These are phyloP conservation scores for Nasonovia ribisnigri DNA, from an alignment of 2,888 invertebrate genomes.

Conservation along the genomic window DNA sequence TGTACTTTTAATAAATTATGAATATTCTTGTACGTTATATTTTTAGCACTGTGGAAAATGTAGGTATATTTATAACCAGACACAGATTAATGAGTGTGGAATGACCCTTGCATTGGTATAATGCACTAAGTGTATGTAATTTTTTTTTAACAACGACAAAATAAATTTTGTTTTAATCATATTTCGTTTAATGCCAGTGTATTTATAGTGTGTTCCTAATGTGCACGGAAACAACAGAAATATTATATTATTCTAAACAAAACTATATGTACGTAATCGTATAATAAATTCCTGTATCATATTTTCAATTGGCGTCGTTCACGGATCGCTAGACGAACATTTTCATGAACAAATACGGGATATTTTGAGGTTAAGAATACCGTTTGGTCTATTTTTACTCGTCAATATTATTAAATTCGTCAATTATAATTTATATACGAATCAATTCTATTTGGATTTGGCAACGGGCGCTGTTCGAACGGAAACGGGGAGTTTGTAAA, in stretches of 20 bases:
- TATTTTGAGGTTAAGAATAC: background rate
- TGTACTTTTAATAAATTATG: background rate
- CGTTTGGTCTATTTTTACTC: background rate
- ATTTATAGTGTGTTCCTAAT: too few relatives aligned
- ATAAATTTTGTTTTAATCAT: background rate
- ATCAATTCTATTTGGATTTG: background rate
- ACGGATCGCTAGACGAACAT: background rate
- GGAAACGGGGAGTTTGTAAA: background rate
- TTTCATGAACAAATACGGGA: background rate
- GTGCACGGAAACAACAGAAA: background rate
- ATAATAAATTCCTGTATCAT: background rate
- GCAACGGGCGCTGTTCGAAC: background rate
- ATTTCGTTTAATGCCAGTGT: background rate
- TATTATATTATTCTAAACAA: background rate
- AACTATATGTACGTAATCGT: background rate
- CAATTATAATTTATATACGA: background rate
- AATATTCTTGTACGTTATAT: background rate
- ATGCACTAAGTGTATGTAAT: background rate
- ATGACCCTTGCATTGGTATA: constrained; percentile 8
- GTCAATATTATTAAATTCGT: background rate
- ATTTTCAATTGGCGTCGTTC: background rate
- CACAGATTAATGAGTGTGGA: background rate
- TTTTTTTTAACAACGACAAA: background rate
- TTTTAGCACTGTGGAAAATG: background rate
- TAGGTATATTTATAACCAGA: constrained; percentile 2